These are phyloP conservation scores for Stenurella melanura DNA, from an alignment of 2,888 invertebrate genomes.

Conservation along the genomic window DNA sequence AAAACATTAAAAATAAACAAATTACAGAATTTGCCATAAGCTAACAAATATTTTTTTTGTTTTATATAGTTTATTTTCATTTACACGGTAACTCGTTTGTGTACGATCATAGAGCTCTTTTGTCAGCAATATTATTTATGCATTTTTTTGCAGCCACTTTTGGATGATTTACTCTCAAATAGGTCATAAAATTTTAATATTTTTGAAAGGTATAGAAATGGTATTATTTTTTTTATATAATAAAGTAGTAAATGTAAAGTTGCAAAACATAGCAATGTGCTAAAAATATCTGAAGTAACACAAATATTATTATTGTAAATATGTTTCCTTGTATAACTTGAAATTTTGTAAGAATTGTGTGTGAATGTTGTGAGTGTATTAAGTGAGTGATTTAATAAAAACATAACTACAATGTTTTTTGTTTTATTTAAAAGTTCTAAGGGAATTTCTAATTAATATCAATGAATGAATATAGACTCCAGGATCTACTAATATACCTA, in stretches of 20 bases:
- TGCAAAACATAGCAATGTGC: neutral
- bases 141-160: neutral
- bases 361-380: constrained; percentile 19
- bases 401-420: neutral
- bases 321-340: constrained; percentile 28
- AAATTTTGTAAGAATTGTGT: constrained; percentile 37
- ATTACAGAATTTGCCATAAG: constrained; percentile 11
- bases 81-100: neutral
- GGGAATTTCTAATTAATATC: no score
- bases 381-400: constrained; percentile 35
- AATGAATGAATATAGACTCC: no score
- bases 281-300: constrained; percentile 8
- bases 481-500: no score
- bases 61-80: neutral
- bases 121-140: neutral
- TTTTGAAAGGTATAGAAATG: neutral
- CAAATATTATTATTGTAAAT: constrained; percentile 35
- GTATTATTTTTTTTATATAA: constrained; percentile 16
- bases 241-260: constrained; percentile 2
- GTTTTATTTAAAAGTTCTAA: neutral
- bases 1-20: constrained; percentile 23
- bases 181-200: neutral
- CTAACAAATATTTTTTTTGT: neutral
- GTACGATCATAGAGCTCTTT: neutral
- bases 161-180: neutral